Evolutionary conservation across 2,888 invertebrate genomes (phyloP).

Genomic region (Encarsia formosa): DNA sequence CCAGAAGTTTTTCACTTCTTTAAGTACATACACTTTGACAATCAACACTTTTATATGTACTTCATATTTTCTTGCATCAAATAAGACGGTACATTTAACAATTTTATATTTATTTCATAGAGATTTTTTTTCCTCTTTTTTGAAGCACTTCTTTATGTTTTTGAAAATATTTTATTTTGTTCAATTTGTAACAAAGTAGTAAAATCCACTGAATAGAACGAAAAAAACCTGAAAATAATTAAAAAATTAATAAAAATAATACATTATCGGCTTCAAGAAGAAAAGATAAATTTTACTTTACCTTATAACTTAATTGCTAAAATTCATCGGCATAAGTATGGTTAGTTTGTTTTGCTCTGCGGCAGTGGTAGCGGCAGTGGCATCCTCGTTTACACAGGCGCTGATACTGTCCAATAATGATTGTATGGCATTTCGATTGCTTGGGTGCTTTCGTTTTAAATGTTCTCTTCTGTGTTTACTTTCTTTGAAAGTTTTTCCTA

Average conservation of each 20-base stretch:
- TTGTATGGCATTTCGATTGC: constrained; percentile 40
- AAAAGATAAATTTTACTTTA: background rate
- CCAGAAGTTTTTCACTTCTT: constrained; percentile 21
- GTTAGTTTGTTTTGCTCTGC: constrained; percentile 45
- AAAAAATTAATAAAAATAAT: background rate
- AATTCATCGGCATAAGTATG: constrained; percentile 47
- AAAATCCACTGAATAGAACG: constrained; percentile 22
- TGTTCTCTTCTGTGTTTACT: constrained; percentile 49
- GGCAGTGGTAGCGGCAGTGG: constrained; percentile 22
- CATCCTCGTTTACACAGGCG: constrained; percentile 43
- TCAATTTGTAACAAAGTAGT: no score
- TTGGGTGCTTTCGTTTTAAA: constrained; percentile 44
- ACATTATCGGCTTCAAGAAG: background rate
- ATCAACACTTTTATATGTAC: no score
- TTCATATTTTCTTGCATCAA: no score
- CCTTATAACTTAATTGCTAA: constrained; percentile 34
- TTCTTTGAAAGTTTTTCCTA: constrained; percentile 44
- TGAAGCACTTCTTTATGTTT: constrained; percentile 22
- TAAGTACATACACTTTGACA: constrained; percentile 27
- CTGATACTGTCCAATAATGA: constrained; percentile 44
- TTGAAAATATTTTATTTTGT: constrained; percentile 12
- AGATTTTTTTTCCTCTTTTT: constrained; percentile 8
- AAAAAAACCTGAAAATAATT: constrained; percentile 4
- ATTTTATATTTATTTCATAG: no score
- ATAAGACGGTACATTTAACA: no score